These are phyloP conservation scores for Sphecodes monilicornis DNA, from an alignment of 2,888 invertebrate genomes.

Conservation along the genomic window DNA sequence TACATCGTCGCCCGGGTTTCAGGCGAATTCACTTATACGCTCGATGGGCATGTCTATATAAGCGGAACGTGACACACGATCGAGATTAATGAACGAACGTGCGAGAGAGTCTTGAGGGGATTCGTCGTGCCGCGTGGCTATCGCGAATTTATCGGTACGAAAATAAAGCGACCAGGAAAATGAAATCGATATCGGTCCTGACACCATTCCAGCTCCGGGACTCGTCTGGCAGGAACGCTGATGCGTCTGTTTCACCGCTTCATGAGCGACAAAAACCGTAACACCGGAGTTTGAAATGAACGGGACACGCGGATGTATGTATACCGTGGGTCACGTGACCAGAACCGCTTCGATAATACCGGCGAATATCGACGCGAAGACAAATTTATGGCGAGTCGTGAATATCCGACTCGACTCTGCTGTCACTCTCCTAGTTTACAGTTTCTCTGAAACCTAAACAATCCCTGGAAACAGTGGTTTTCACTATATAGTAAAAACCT, in stretches of 20 bases:
- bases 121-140: slow-evolving; percentile 42
- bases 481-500: neutral
- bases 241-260: slow-evolving; percentile 2
- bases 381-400: slow-evolving; percentile 4
- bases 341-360: neutral
- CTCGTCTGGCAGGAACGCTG: slow-evolving; percentile 34
- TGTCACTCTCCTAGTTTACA: neutral
- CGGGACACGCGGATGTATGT: neutral
- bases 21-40: slow-evolving; percentile 61
- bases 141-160: slow-evolving; percentile 54
- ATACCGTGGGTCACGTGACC: neutral
- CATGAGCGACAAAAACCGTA: neutral
- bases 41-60: slow-evolving; percentile 46
- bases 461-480: neutral
- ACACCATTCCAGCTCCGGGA: slow-evolving; percentile 16
- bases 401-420: neutral
- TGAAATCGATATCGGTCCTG: slow-evolving; percentile 51
- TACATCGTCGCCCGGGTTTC: slow-evolving; percentile 47
- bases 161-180: slow-evolving; percentile 54
- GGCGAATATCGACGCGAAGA: neutral
- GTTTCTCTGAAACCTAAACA: neutral
- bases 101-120: slow-evolving; percentile 58
- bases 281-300: neutral
- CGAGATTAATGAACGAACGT: slow-evolving; percentile 65
- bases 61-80: slow-evolving; percentile 58